Evolutionary conservation across 2,888 invertebrate genomes (phyloP), one percentile per base, ranked within the genome.

Genomic region (Tenthredo distinguenda): DNA sequence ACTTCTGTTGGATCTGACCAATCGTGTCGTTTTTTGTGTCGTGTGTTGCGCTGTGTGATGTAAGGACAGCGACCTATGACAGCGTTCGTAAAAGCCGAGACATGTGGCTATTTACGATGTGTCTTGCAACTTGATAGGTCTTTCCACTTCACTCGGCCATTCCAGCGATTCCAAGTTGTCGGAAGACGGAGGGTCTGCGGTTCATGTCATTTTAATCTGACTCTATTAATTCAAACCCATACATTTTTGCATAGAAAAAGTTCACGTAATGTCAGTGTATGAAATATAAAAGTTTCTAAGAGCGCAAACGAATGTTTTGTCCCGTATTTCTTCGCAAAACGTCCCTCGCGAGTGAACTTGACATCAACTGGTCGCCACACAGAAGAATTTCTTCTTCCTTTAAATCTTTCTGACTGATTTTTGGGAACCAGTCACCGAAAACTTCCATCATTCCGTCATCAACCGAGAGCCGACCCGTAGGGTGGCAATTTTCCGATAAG

Each of bases 361-460:
- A 88, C 88, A 87, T 88, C 85, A 88, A 90, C 90, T 91, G 91
- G 90, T 90, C 88, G 68, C 88, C 86, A 85, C 84, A 89, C 87
- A 88, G 88, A 89, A 86, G 88, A 87, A 84, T 84, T 84, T 84
- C 40, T 81, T 76, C 50, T 82, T 55, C 86, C 87, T 77, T 58
- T 84, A 84, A 87, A 81, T 88, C 88, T 89, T 91, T 21, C 89
- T 93, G 92, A 93, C 93, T 93, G 91, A 93, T 93, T 93, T 93
- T 93, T 93, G 92, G 90, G 92, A 93, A 92, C 90, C 91, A 90
- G 93, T 93, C 91, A 91, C 90, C 91, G 91, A 93, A 96, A 96
- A 95, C 96, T 95, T 95, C 95, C 96, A 96, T 96, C 96, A 97
- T 97, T 97, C 96, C 96, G 96, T 96, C 96, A 95, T 95, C 95